A percentile compares a stretch with the other conserved stretches of the same genome.
Conservation (phyloP, 2,797 vertebrate species). For the Gadopsis bispinosus region DNA sequence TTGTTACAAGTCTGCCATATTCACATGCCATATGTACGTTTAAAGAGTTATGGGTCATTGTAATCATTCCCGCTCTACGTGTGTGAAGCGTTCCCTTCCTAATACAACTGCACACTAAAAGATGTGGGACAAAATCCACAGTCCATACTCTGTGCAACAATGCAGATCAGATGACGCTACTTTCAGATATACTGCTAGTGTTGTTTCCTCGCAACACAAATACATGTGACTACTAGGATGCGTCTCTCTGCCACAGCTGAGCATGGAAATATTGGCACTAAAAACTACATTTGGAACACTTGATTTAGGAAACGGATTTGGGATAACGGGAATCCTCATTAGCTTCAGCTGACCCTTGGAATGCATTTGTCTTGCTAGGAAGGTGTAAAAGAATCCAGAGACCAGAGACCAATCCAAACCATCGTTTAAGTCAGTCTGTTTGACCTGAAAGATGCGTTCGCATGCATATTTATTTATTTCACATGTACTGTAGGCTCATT, state of each 20-base stretch:
- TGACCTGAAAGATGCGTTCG: neutral
- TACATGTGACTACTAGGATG: neutral
- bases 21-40: neutral
- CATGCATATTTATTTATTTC: neutral
- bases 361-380: neutral
- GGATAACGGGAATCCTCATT: neutral
- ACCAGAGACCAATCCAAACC: neutral
- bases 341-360: neutral
- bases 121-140: neutral
- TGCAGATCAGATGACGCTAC: neutral
- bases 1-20: neutral
- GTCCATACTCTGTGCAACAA: neutral
- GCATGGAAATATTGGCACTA: neutral
- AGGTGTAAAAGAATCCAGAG: neutral
- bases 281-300: neutral
- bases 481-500: neutral
- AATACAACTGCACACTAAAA: neutral
- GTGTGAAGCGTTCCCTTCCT: neutral
- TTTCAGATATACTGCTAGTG: neutral
- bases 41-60: neutral
- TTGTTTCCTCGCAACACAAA: conserved; percentile 3
- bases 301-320: neutral
- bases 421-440: neutral
- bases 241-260: neutral
- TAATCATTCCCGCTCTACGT: neutral